Evolutionary conservation across 92 coral and sea anemone genomes (phyloP), one percentile per base, ranked within the genome.

Genomic region (Nematostella vectensis): DNA sequence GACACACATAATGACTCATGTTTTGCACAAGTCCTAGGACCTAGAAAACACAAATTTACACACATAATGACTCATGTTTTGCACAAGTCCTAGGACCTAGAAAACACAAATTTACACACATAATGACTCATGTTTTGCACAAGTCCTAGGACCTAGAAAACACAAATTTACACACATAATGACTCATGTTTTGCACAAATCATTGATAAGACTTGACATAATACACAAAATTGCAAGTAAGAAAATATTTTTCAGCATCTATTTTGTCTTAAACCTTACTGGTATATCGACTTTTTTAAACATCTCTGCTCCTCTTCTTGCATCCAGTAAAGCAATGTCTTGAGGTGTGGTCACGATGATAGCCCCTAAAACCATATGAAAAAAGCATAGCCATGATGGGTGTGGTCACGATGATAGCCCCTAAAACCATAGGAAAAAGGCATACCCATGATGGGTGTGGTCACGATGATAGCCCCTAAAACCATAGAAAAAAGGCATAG

Each of bases 91-190:
- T 40, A 93, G 65, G 3, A 93, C 96, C 99, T 89, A 15, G 0
- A 59, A 16, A n/a, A 27, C 48, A 25, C n/a, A 28, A 54, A 55
- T 26, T 28, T 23, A 30, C 99, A 93, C 25, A 86, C 54, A 21
- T 93, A 82, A 61, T 93, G 93, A 61, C 93, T 93, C 99, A 93
- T 93, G 59, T 93, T 93, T 50, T 93, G 96, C 13, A 93, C 63
- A 6, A 93, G 66, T 44, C 99, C 99, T 40, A 93, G 65, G 3
- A 93, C 96, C 99, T 89, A 15, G 0, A 59, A 16, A n/a, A 27
- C 48, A 25, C n/a, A 28, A 54, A 55, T 26, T 28, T 23, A 30
- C 99, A 93, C 25, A 86, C 54, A 21, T 93, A 82, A 61, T 93
- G 93, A 61, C 93, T 93, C 99, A 93, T 93, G 59, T 93, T 93